Evolutionary conservation across 92 coral and sea anemone species (phyloP).

Genomic region (Epizoanthus stellaris): DNA sequence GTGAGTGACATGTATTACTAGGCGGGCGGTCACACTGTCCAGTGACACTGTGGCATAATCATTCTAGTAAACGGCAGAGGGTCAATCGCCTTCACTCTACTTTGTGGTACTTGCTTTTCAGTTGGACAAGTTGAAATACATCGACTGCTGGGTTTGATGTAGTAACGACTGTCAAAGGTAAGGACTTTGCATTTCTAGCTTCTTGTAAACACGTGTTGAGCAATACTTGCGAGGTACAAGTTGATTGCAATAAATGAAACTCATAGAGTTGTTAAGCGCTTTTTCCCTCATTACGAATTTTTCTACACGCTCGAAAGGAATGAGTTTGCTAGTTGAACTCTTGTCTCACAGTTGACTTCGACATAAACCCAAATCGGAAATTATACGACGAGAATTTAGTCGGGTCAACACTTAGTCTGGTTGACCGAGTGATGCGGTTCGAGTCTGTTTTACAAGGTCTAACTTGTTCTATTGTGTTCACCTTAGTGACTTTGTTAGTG

Average conservation of each 20-base stretch:
- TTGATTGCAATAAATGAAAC: background rate
- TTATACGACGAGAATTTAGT: background rate
- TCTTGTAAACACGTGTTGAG: slow-evolving; percentile 34
- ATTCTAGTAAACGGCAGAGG: slow-evolving; percentile 17
- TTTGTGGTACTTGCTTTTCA: background rate
- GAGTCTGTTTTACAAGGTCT: slow-evolving; percentile 2
- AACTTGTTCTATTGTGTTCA: slow-evolving; percentile 11
- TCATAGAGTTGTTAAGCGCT: slow-evolving; percentile 11
- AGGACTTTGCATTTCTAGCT: background rate
- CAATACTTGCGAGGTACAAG: background rate
- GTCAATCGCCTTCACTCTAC: slow-evolving; percentile 15
- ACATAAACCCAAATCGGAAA: slow-evolving; percentile 47
- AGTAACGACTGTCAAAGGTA: slow-evolving; percentile 17
- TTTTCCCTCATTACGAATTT: background rate
- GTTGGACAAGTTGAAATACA: background rate
- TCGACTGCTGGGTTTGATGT: background rate
- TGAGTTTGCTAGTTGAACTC: background rate
- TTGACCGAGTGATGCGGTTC: background rate
- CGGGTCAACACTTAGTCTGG: slow-evolving; percentile 24
- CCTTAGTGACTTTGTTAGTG: background rate
- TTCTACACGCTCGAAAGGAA: background rate
- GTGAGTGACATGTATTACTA: slow-evolving; percentile 30
- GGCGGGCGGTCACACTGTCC: slow-evolving; percentile 39
- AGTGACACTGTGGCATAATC: background rate
- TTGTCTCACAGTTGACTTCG: background rate